phyloP scores from a whole-genome alignment of 2,797 vertebrate genomes.

The Perodicticus potto region DNA sequence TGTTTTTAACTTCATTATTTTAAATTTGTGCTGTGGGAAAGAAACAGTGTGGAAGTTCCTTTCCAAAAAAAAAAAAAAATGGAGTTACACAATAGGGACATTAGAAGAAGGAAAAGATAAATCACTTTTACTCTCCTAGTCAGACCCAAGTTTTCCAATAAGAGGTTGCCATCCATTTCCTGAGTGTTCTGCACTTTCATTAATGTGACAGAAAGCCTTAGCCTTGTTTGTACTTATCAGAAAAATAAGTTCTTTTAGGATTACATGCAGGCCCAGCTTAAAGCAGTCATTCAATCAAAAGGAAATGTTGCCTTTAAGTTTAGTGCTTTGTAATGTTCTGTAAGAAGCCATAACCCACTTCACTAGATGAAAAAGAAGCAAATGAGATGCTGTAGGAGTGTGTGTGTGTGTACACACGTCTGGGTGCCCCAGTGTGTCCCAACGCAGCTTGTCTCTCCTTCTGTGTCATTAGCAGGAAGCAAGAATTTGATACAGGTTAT shows the following conservation, averaged over 20 bases:
- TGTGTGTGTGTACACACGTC: accelerated
- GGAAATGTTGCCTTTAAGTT: conserved; percentile 73
- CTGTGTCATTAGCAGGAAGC: not conserved
- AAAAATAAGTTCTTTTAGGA: conserved; percentile 78
- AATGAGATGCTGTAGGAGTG: not conserved
- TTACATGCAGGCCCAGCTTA: conserved; percentile 77
- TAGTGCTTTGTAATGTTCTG: conserved; percentile 75
- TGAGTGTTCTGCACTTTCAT: conserved; percentile 66
- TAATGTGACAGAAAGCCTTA: conserved; percentile 73
- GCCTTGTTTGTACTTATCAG: conserved; percentile 66
- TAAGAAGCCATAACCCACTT: conserved; percentile 72
- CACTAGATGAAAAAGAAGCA: conserved; percentile 60
- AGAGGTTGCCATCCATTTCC: conserved; percentile 13
- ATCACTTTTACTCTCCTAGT: conserved; percentile 62
- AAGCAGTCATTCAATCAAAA: conserved; percentile 78
- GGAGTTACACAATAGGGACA: not conserved
- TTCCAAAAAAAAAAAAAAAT: not conserved
- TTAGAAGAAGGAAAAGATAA: conserved; percentile 60
- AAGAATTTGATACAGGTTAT: not conserved
- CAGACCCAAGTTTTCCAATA: conserved; percentile 60
- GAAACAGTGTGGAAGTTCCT: not conserved
- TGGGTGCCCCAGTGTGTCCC: not conserved
- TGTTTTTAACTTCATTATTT: not conserved
- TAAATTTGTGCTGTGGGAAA: not conserved
- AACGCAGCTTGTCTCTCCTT: not conserved